Evolutionary conservation across 2,888 invertebrate species (phyloP).

Genomic region (Scaptomyza flava): DNA sequence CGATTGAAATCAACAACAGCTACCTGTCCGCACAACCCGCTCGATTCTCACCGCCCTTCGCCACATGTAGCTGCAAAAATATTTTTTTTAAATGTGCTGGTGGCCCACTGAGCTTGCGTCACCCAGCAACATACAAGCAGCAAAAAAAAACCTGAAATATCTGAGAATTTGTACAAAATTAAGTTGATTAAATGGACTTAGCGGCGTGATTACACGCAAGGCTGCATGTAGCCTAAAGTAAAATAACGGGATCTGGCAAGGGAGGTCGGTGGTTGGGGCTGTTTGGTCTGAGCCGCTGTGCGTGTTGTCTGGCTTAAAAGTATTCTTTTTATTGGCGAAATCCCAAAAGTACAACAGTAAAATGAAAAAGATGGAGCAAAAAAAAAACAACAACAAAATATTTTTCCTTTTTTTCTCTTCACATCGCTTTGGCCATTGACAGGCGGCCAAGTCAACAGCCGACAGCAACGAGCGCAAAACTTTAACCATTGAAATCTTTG

Average conservation of each 20-base stretch:
- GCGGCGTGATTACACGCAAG: constrained; percentile 74
- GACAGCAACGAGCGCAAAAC: constrained; percentile 43
- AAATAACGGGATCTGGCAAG: neutral
- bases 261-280: neutral
- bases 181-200: constrained; percentile 79
- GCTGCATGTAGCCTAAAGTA: constrained; percentile 32
- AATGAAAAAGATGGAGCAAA: constrained; percentile 3
- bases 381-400: constrained; percentile 24
- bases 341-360: constrained; percentile 20
- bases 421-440: constrained; percentile 49
- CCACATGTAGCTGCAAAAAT: constrained; percentile 31
- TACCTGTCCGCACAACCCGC: constrained; percentile 27
- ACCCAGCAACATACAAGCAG: constrained; percentile 28
- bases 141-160: constrained; percentile 49
- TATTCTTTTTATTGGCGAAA: constrained; percentile 30
- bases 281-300: constrained; percentile 37
- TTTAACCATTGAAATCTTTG: constrained; percentile 72
- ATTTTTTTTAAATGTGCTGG: constrained; percentile 64
- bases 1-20: constrained; percentile 61
- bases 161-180: constrained; percentile 76
- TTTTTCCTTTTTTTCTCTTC: constrained; percentile 49
- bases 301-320: constrained; percentile 42
- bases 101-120: constrained; percentile 58
- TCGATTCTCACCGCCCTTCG: neutral
- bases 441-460: constrained; percentile 35